Evolutionary conservation across 2,113 vertebrate genomes (phyloP), one percentile per base, ranked within the genome.

Genomic region (Petroica traversi): DNA sequence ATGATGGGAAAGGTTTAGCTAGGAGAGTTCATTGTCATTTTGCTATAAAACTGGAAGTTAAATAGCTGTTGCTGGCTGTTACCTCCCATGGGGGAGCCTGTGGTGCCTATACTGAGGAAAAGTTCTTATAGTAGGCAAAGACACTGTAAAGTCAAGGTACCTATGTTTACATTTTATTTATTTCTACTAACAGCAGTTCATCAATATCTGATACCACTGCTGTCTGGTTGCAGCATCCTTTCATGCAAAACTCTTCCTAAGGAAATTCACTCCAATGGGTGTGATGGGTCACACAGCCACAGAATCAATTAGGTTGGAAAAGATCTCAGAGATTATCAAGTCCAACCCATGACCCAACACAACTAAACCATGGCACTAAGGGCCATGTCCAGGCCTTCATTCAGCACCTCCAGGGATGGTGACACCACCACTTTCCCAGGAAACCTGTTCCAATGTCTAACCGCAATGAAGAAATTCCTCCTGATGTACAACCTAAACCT

Each of bases 201-300:
- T 14, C 66, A 67, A 11, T 46, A 46, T 22, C 23, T 2, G 5
- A 28, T 78, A 31, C 18, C 19, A 31, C 33, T 75, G 8, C 33
- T 62, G 25, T 49, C 33, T 24, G 34, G 12, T 88, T 85, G 29
- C 19, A 88, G 26, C 31, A 45, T n/a, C 11, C 1, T 0, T 54
- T 87, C 1, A 0, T 62, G 52, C 43, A 79, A 33, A 91, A 45
- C 16, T 46, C 6, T 33, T 83, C 34, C 67, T 29, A 18, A 62
- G 59, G 46, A 91, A 41, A 26, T 14, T 19, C 0, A 0, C 4
- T 52, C 17, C 0, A 9, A 9, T 1, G 2, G 6, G 29, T 5
- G 1, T 5, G 22, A 17, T 54, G 31, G 6, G 2, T 36, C 36
- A 67, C 31, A 40, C 19, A 58, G 11, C 25, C 51, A 57, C 13